These are phyloP conservation scores for Cyprinodon tularosa DNA, from an alignment of 2,113 vertebrate genomes.

Conservation along the genomic window DNA sequence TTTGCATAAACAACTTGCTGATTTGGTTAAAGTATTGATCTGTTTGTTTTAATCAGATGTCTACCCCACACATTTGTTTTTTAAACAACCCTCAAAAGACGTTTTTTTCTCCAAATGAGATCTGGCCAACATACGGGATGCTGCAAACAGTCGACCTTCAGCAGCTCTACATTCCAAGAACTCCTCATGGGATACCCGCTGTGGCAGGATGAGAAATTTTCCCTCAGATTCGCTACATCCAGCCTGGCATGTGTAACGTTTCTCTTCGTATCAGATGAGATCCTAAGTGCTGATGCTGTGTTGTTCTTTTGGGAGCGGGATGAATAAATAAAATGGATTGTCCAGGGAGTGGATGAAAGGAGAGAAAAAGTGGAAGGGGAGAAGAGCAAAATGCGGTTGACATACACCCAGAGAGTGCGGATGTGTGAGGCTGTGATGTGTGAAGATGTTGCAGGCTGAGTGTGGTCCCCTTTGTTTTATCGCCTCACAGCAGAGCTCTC, in stretches of 20 bases:
- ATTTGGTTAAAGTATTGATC: constrained; percentile 71
- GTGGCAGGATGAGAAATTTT: constrained; percentile 30
- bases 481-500: constrained; percentile 65
- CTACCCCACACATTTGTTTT: constrained; percentile 20
- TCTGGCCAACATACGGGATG: constrained; percentile 13
- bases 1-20: constrained; percentile 6
- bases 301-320: constrained; percentile 49
- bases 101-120: constrained; percentile 40
- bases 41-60: constrained; percentile 49
- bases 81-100: constrained; percentile 40
- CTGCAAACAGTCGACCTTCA: constrained; percentile 51
- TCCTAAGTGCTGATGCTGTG: constrained; percentile 71
- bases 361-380: constrained; percentile 29
- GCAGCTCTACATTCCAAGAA: constrained; percentile 18
- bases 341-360: constrained; percentile 29
- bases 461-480: constrained; percentile 70
- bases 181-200: constrained; percentile 38
- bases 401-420: constrained; percentile 58
- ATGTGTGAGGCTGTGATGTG: constrained; percentile 73
- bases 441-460: constrained; percentile 69
- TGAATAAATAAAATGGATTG: constrained; percentile 67
- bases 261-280: constrained; percentile 62
- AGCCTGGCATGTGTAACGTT: constrained; percentile 40
- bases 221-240: constrained; percentile 28
- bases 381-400: constrained; percentile 54